Conservation (phyloP, 2,797 vertebrate species). For the Anniella stebbinsi region DNA sequence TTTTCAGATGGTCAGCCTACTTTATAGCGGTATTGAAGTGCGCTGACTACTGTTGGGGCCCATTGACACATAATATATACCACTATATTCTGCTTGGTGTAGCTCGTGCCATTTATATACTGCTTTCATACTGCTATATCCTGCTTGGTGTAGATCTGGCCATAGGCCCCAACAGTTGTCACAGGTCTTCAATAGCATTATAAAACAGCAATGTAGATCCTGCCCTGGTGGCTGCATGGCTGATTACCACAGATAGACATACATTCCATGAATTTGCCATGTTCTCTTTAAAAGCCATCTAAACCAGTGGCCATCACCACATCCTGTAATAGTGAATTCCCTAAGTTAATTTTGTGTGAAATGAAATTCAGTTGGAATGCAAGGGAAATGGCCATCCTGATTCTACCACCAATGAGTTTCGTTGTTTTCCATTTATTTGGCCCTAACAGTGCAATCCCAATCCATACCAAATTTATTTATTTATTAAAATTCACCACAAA, state of each 20-base stretch:
- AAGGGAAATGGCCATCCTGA: background rate
- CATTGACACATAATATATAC: too few species aligned
- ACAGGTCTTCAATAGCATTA: too few species aligned
- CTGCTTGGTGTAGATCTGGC: too few species aligned
- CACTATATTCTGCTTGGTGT: too few species aligned
- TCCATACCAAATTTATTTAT: background rate
- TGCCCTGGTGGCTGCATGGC: background rate
- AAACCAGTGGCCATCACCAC: background rate
- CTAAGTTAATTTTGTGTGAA: slow-evolving; percentile 1
- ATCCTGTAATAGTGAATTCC: background rate
- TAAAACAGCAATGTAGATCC: too few species aligned
- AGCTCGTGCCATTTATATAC: too few species aligned
- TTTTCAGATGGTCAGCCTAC: too few species aligned
- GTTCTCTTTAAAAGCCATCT: background rate
- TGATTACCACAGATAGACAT: background rate
- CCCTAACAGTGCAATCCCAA: background rate
- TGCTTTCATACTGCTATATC: too few species aligned
- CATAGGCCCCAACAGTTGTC: too few species aligned
- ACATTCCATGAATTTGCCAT: background rate
- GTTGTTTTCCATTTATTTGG: background rate
- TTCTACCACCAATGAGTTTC: background rate
- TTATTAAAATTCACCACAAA: background rate
- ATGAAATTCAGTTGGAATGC: background rate
- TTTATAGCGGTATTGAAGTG: too few species aligned
- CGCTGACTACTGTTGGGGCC: too few species aligned